Evolutionary conservation across 2,797 vertebrate species (phyloP), one percentile per base, ranked within the genome.

Genomic region (Oryzias sinensis): DNA sequence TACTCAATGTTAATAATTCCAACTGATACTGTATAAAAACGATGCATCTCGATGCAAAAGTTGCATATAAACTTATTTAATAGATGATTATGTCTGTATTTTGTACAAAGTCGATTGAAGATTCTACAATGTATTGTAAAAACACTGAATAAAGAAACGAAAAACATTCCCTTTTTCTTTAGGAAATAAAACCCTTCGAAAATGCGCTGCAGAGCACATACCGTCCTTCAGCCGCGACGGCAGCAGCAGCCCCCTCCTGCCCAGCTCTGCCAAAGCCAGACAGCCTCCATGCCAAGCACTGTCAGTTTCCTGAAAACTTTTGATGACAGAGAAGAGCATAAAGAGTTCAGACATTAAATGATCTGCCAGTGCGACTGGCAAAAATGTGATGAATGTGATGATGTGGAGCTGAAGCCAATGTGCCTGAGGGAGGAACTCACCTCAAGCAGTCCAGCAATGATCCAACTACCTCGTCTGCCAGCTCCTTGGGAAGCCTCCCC

Each of bases 201-300:
- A 45, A 42, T 11, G 1, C 2, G 52, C 22, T 40, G 17, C 2
- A 22, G 25, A 43, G 17, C 33, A 93, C 93, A 59, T 88, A 97
- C 97, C 97, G 42, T 97, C 93, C 15, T 90, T 59, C 13, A 99
- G 90, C 17, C 97, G 91, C 8, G 95, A 94, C 14, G 97, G 97
- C 33, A 99, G 90, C 63, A 99, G 79, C 70, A 99, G 88, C 59
- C 97, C 97, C 90, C 97, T 92, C 56, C 97, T 91, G 51, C 97
- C 96, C 41, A 99, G 89, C 68, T 99, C 97, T 1, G 97, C 97
- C 74, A 99, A 85, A 0, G 97, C 97, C 65, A 99, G 88, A 77
- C 97, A 98, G 40, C 96, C 97, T 0, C 97, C 97, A 1, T 99
- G 97, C 97, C 97, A 99, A 0, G 96, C 91, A 0, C 90, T 96